A percentile compares a stretch with the other conserved stretches of the same genome.
Evolutionary conservation across 2,888 invertebrate species (phyloP).

Genomic region (Euphydryas editha): DNA sequence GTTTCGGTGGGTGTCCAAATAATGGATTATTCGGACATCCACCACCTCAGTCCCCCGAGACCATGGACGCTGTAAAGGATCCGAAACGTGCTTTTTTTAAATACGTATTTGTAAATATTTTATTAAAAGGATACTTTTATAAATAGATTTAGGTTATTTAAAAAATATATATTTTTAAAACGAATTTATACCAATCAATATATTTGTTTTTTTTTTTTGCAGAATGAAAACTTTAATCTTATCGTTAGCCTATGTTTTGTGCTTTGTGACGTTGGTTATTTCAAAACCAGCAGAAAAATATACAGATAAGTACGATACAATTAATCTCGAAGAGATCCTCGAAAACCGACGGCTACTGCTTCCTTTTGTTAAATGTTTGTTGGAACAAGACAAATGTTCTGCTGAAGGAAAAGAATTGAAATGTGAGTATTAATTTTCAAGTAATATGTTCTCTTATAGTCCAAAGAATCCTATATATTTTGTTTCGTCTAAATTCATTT

Average conservation of each 20-base stretch:
- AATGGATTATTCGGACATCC: too few species aligned
- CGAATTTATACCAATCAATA: too few species aligned
- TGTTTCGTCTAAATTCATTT: not conserved
- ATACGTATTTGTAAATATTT: too few species aligned
- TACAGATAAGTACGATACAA: constrained; percentile 86
- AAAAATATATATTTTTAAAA: too few species aligned
- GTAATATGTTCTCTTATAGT: not conserved
- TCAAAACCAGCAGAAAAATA: constrained; percentile 60
- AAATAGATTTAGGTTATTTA: too few species aligned
- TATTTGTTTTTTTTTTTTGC: constrained; percentile 12
- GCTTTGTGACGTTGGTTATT: constrained; percentile 56
- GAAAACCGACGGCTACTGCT: constrained; percentile 84
- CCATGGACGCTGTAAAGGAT: too few species aligned
- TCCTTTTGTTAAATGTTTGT: constrained; percentile 86
- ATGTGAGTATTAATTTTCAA: constrained; percentile 74
- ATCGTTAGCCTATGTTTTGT: constrained; percentile 50
- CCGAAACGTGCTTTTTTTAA: too few species aligned
- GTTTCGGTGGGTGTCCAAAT: too few species aligned
- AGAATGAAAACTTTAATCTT: constrained; percentile 42
- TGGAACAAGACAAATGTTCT: constrained; percentile 85
- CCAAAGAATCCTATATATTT: not conserved
- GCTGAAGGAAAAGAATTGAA: constrained; percentile 88
- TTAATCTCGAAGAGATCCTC: constrained; percentile 87
- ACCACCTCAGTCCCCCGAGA: too few species aligned
- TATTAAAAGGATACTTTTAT: too few species aligned